Conservation (phyloP, 2,113 vertebrate genomes). For the Donacobius atricapilla region DNA sequence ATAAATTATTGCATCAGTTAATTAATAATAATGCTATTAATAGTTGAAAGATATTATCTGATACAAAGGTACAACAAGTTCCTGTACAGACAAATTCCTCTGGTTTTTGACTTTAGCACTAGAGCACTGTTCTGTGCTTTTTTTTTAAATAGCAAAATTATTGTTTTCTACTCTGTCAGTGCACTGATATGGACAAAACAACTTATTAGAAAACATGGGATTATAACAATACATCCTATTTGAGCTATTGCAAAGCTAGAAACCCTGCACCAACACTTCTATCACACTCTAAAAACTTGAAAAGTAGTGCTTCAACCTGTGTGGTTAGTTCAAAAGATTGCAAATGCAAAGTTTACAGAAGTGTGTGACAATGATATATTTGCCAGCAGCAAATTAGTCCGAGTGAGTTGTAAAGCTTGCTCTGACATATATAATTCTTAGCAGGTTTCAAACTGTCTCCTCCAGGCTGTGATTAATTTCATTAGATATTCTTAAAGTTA, state of each 20-base stretch:
- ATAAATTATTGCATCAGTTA: background rate
- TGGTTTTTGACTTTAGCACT: background rate
- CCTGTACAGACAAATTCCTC: background rate
- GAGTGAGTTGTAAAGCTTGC: constrained; percentile 65
- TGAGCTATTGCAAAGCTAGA: background rate
- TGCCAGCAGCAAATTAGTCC: constrained; percentile 68
- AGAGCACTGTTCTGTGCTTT: background rate
- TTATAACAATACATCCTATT: background rate
- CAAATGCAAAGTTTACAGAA: constrained; percentile 65
- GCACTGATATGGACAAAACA: background rate
- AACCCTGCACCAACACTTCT: background rate
- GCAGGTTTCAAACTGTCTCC: constrained; percentile 61
- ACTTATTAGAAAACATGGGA: background rate
- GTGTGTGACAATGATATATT: constrained; percentile 59
- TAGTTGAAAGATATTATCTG: background rate
- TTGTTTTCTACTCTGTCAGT: background rate
- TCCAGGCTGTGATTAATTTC: constrained; percentile 71
- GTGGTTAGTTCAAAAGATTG: constrained; percentile 64
- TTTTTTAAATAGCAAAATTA: background rate
- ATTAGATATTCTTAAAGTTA: constrained; percentile 58
- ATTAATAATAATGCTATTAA: background rate
- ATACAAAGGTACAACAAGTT: background rate
- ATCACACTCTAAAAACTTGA: background rate
- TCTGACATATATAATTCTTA: constrained; percentile 67
- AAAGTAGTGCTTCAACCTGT: constrained; percentile 23